These are phyloP conservation scores for Trisateles emortualis DNA, from an alignment of 2,888 invertebrate genomes.

Conservation along the genomic window DNA sequence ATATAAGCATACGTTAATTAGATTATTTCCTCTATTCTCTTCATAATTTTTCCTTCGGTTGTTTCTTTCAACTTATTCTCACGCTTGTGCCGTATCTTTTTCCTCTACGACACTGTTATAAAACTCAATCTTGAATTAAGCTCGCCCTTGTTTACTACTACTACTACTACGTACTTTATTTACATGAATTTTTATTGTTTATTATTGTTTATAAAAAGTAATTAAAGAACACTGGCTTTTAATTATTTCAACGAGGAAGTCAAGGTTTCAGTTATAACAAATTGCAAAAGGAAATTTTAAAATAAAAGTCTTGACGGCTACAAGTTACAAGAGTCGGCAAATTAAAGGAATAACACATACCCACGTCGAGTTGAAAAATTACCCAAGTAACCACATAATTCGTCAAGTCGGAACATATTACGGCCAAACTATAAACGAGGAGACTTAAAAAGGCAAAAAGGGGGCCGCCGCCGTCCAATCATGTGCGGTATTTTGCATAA, in stretches of 20 bases:
- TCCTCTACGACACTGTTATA: too few species aligned
- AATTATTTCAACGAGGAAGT: background rate
- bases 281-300: slow-evolving; percentile 27
- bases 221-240: background rate
- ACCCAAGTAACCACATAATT: slow-evolving; percentile 50
- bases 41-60: too few species aligned
- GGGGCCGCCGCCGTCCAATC: slow-evolving; percentile 69
- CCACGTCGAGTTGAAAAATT: slow-evolving; percentile 30
- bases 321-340: slow-evolving; percentile 8
- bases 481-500: slow-evolving; percentile 81
- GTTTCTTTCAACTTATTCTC: too few species aligned
- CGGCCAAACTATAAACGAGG: slow-evolving; percentile 60
- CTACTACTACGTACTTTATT: too few species aligned
- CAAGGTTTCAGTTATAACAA: background rate
- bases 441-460: slow-evolving; percentile 61
- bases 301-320: slow-evolving; percentile 11
- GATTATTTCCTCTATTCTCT: too few species aligned
- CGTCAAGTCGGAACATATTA: slow-evolving; percentile 53
- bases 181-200: too few species aligned
- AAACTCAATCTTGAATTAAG: too few species aligned
- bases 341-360: slow-evolving; percentile 24
- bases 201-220: too few species aligned
- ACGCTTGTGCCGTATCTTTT: too few species aligned
- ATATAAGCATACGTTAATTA: too few species aligned
- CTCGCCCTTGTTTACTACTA: too few species aligned